Evolutionary conservation across 1,140 invertebrate species (phyloP).

Genomic region (Aphelenchoides avenae): DNA sequence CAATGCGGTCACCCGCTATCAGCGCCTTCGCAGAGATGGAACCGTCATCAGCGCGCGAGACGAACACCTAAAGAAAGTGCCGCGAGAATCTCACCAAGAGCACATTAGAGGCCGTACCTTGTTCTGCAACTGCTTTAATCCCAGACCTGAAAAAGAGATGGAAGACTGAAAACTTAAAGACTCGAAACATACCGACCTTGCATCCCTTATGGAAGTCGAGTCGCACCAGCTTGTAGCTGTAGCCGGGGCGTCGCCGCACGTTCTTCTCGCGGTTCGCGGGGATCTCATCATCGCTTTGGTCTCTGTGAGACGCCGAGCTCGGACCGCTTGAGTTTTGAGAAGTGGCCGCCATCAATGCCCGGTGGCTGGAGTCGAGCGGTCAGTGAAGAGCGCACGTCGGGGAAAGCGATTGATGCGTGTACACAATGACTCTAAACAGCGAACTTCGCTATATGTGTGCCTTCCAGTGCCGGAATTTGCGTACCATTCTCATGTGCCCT

Average conservation of each 20-base stretch:
- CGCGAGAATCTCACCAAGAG: constrained; percentile 1
- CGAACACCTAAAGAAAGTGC: constrained; percentile 6
- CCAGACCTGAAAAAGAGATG: constrained; percentile 14
- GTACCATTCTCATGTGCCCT: too few species aligned
- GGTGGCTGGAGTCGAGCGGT: too few species aligned
- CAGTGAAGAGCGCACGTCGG: too few species aligned
- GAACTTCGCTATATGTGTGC: too few species aligned
- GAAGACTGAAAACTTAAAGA: not conserved
- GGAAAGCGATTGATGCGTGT: too few species aligned
- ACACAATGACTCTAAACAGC: too few species aligned
- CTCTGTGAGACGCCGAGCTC: too few species aligned
- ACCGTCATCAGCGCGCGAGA: constrained; percentile 9
- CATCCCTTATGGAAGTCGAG: constrained; percentile 10
- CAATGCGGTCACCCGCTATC: constrained; percentile 12
- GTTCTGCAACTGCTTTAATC: constrained; percentile 17
- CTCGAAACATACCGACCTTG: constrained; percentile 6
- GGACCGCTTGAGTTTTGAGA: too few species aligned
- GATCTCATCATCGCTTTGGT: constrained; percentile 6
- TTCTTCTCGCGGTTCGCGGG: constrained; percentile 16
- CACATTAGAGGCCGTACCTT: constrained; percentile 11
- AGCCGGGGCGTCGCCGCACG: constrained; percentile 6
- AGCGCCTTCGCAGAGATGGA: constrained; percentile 12
- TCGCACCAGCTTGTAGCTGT: constrained; percentile 2
- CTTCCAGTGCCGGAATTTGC: too few species aligned
- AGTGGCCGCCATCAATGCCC: too few species aligned